A percentile compares a stretch with the other conserved stretches of the same genome.
These are phyloP conservation scores for Cinara cedri DNA, from an alignment of 2,888 invertebrate species.

Conservation along the genomic window DNA sequence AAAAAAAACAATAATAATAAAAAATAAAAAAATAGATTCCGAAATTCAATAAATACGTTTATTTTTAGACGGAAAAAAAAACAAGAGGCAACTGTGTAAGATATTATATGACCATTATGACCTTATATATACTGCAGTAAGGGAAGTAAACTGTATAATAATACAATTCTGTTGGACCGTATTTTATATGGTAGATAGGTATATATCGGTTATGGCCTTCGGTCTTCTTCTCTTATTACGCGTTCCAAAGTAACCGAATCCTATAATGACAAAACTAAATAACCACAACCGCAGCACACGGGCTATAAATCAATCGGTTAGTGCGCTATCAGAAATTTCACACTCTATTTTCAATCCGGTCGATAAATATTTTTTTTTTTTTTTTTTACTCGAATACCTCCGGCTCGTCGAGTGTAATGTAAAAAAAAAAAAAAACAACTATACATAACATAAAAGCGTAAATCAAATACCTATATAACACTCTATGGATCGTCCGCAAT, in stretches of 20 bases:
- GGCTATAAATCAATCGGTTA: constrained; percentile 47
- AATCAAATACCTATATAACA: constrained; percentile 14
- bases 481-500: background rate
- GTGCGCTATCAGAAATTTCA: constrained; percentile 37
- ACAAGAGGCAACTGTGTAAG: background rate
- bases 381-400: background rate
- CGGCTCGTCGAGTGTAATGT: background rate
- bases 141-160: constrained; percentile 3
- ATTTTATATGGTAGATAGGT: constrained; percentile 17
- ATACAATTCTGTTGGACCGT: constrained; percentile 2
- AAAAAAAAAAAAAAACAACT: constrained; percentile 16
- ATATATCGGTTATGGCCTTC: constrained; percentile 48
- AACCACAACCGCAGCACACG: constrained; percentile 31
- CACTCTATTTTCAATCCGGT: constrained; percentile 21
- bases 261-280: constrained; percentile 51
- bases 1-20: background rate
- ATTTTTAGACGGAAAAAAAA: constrained; percentile 14
- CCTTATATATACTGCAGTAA: background rate
- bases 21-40: background rate
- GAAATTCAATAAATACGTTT: constrained; percentile 8
- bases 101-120: constrained; percentile 21
- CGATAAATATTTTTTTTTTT: constrained; percentile 8
- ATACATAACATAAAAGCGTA: background rate
- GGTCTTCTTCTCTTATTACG: constrained; percentile 51
- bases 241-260: constrained; percentile 51